phyloP scores from a whole-genome alignment of 2,113 vertebrate species.

The Stegostoma tigrinum region DNA sequence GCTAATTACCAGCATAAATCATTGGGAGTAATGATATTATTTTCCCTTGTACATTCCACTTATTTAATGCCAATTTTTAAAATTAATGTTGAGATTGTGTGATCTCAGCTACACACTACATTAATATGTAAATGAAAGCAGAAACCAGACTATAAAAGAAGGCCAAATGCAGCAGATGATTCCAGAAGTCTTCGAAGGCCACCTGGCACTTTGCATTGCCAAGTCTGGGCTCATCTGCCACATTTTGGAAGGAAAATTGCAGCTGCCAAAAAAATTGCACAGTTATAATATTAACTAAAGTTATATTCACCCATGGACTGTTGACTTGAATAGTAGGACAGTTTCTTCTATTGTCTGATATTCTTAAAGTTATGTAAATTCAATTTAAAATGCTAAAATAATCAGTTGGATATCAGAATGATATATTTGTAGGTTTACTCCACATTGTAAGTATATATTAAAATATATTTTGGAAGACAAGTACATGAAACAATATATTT shows the following conservation, averaged over 20 bases:
- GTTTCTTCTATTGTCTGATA: not conserved
- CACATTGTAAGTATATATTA: not conserved
- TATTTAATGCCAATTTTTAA: not conserved
- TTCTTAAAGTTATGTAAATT: not conserved
- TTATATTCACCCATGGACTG: not conserved
- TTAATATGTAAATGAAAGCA: constrained; percentile 5
- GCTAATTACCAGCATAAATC: no score
- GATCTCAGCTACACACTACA: not conserved
- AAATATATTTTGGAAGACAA: not conserved
- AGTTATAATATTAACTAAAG: not conserved
- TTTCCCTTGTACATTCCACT: not conserved
- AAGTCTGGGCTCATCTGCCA: not conserved
- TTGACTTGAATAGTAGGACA: not conserved
- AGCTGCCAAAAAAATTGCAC: not conserved
- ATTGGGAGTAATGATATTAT: not conserved
- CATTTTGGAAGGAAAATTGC: not conserved
- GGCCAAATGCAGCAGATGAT: not conserved
- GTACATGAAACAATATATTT: not conserved
- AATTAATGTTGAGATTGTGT: not conserved
- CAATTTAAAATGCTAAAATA: not conserved
- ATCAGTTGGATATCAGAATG: not conserved
- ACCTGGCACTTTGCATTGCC: not conserved
- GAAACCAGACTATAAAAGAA: not conserved
- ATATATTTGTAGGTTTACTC: not conserved
- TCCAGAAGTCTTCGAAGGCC: not conserved